Percentiles rank a stretch among this genome's conserved stretches.
Conservation (phyloP, 2,888 invertebrate species). For the Pyrrhosoma nymphula region DNA sequence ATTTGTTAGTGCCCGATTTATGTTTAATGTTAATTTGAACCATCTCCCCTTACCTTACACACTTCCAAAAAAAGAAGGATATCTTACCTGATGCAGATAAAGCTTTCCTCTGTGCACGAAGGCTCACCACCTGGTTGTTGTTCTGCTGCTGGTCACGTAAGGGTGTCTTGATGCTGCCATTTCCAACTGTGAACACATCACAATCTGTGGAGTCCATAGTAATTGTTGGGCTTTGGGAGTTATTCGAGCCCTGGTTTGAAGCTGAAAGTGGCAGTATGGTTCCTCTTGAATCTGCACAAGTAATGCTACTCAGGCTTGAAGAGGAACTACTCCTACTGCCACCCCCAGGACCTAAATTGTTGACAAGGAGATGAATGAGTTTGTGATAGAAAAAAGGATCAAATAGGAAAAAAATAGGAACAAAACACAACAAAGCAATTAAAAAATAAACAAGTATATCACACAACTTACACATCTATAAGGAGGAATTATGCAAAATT, state of each 20-base stretch:
- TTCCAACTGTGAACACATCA: slow-evolving; percentile 52
- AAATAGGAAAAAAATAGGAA: not conserved
- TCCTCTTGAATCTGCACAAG: slow-evolving; percentile 78
- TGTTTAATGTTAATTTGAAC: too few relatives aligned
- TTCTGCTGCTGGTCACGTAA: slow-evolving; percentile 76
- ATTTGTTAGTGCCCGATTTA: too few relatives aligned
- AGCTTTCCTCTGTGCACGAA: slow-evolving; percentile 50
- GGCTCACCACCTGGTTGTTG: slow-evolving; percentile 73
- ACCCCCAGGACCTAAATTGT: slow-evolving; percentile 77
- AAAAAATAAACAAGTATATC: slow-evolving; percentile 45
- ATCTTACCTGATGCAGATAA: slow-evolving; percentile 17
- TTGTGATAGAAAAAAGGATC: slow-evolving; percentile 21
- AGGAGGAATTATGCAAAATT: too few relatives aligned
- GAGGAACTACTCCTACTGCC: slow-evolving; percentile 84
- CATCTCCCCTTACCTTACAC: too few relatives aligned
- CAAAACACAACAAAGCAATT: slow-evolving; percentile 33
- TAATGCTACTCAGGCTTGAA: slow-evolving; percentile 82
- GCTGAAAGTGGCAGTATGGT: slow-evolving; percentile 75
- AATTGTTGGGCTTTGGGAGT: slow-evolving; percentile 24
- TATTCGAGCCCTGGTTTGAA: not conserved
- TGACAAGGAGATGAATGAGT: not conserved
- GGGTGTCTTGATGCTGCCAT: slow-evolving; percentile 67
- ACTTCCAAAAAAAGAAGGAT: too few relatives aligned
- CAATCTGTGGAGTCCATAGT: slow-evolving; percentile 59
- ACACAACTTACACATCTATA: not conserved